These are phyloP conservation scores for Diploptera punctata DNA, from an alignment of 2,888 invertebrate genomes.

Conservation along the genomic window DNA sequence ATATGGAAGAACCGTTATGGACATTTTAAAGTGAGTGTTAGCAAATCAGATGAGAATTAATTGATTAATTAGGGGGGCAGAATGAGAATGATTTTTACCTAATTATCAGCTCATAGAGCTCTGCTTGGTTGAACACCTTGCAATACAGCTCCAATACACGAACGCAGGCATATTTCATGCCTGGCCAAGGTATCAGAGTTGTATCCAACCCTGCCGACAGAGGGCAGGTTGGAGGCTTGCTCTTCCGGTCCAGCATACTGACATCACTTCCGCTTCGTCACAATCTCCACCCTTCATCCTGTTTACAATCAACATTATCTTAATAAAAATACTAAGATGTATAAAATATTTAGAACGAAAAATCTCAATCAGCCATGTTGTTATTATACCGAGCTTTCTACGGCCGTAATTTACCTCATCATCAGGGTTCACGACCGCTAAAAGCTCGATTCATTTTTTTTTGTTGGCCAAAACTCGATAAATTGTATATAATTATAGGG, in stretches of 20 bases:
- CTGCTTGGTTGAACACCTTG: constrained; percentile 84
- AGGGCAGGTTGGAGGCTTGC: constrained; percentile 52
- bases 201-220: constrained; percentile 58
- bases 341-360: too few species aligned
- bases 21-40: too few species aligned
- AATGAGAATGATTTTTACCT: constrained; percentile 62
- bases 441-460: too few species aligned
- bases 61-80: background rate
- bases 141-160: constrained; percentile 85
- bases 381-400: too few species aligned
- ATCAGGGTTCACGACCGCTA: too few species aligned
- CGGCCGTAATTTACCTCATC: too few species aligned
- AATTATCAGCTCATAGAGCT: constrained; percentile 79
- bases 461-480: too few species aligned
- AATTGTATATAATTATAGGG: too few species aligned
- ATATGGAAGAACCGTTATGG: too few species aligned
- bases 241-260: constrained; percentile 38
- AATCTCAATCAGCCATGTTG: too few species aligned
- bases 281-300: constrained; percentile 29
- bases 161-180: constrained; percentile 81
- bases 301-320: background rate
- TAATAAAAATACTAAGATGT: too few species aligned
- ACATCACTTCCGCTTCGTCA: constrained; percentile 37
- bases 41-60: too few species aligned
- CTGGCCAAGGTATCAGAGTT: constrained; percentile 76